Evolutionary conservation across 2,888 invertebrate species (phyloP), one percentile per base, ranked within the genome.

Genomic region (Anticlea derivata): DNA sequence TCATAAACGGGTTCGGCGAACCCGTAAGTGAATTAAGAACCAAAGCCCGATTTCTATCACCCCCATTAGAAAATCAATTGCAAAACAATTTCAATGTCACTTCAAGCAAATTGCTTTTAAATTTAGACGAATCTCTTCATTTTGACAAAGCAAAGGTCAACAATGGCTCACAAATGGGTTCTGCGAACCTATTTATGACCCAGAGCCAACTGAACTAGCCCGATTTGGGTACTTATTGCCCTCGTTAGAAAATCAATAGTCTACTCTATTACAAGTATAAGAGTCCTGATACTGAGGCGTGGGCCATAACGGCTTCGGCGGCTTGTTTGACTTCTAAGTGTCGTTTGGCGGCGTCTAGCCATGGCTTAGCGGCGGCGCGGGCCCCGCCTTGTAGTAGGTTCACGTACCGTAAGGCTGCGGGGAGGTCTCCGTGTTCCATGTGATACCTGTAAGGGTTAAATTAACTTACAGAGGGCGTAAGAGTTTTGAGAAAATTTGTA

Each of bases 291-390:
- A 97, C 96, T 12, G 97, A 95, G 3, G 98, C 97, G 83, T 98
- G 97, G 0, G 98, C 96, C 92, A 98, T 94, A 45, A 99, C 92
- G 0, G 96, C 95, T 71, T 96, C 94, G 17, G 98, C 96, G 27
- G 97, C 97, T 83, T 98, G 98, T 71, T 95, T 93, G 4, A 98
- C 95, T 86, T 99, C 99, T 55, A 99, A 90, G 64, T 96, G 93
- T 37, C 94, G 88, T 51, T 95, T 92, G 0, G 96, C 94, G 66
- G 98, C 98, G 52, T 93, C 91, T 73, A 97, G 93, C 99, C 99
- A 99, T 60, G 96, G 95, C 39, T 80, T 80, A 0, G 98, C 96
- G 6, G 98, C 94, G 40, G 94, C 93, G 5, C 97, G 92, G 0
- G 99, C 93, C 8, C 97, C 98, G 11, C 99, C 99, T 72, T 94